Conservation (phyloP, 2,888 invertebrate species). For the Pseudococcus jackbeardsleyi region DNA sequence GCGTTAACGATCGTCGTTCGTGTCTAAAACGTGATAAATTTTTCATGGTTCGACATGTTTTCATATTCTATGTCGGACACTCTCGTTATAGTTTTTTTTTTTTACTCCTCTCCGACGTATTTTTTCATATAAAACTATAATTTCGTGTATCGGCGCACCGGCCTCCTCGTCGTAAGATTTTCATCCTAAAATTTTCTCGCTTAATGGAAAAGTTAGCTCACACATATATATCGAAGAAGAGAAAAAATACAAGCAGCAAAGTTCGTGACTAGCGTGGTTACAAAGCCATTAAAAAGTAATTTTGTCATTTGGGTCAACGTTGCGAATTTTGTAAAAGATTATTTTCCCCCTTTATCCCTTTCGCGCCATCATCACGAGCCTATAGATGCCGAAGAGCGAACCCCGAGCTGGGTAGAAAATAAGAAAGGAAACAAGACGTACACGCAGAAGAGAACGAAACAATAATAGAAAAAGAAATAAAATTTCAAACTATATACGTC, state of each 20-base stretch:
- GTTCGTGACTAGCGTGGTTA: conserved; percentile 55
- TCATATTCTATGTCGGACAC: background rate
- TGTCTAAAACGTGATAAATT: conserved; percentile 52
- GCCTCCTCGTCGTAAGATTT: conserved; percentile 7
- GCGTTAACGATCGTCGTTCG: conserved; percentile 33
- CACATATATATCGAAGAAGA: conserved; percentile 35
- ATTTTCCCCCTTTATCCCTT: background rate
- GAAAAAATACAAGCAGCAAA: conserved; percentile 33
- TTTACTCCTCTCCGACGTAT: background rate
- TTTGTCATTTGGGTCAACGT: conserved; percentile 52
- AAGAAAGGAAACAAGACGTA: background rate
- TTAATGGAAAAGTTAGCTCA: conserved; percentile 39
- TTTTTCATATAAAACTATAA: conserved; percentile 50
- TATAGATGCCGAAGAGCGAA: background rate
- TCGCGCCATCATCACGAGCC: background rate
- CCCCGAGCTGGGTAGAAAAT: background rate
- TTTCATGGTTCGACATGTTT: conserved; percentile 46
- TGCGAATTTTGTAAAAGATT: conserved; percentile 49
- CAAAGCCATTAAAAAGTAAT: conserved; percentile 55
- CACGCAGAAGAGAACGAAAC: background rate
- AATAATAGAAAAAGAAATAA: conserved; percentile 55
- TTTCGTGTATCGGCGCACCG: background rate
- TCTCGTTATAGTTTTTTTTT: conserved; percentile 34
- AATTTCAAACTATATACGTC: background rate
- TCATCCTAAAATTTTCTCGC: conserved; percentile 24